Conservation (phyloP, 2,797 vertebrate genomes). For the Melanotaenia boesemani region DNA sequence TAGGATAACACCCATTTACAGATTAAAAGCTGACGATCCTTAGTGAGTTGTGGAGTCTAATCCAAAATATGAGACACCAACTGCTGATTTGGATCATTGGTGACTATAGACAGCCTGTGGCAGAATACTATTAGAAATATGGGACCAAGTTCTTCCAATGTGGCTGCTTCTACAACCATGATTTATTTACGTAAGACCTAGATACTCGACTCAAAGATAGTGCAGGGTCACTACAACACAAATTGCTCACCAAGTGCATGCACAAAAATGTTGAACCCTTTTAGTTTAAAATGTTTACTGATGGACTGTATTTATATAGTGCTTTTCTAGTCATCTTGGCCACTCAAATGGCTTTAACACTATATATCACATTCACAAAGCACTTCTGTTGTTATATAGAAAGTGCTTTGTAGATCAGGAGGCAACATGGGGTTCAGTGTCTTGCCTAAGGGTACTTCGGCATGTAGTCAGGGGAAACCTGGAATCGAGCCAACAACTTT, state of each 20-base stretch:
- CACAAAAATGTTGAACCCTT: neutral
- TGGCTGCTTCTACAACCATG: neutral
- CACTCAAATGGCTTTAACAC: too few species aligned
- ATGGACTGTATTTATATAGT: too few species aligned
- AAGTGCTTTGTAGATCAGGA: too few species aligned
- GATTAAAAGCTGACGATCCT: neutral
- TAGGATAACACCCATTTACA: neutral
- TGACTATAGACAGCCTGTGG: neutral
- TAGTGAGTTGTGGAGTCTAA: neutral
- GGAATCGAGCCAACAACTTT: too few species aligned
- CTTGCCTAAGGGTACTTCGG: too few species aligned
- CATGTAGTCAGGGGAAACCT: too few species aligned
- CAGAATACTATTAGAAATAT: neutral
- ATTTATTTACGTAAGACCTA: neutral
- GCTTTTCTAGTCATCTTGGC: too few species aligned
- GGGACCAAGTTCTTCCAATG: neutral
- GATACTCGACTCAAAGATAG: neutral
- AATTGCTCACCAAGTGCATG: neutral
- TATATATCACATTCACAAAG: too few species aligned
- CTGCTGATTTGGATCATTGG: neutral
- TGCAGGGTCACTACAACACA: neutral
- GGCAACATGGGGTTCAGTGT: too few species aligned
- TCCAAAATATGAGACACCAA: neutral
- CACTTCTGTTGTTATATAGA: too few species aligned
- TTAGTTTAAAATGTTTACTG: neutral